Conservation (phyloP, 2,888 invertebrate species). For the Scaptomyza caliginosa region DNA sequence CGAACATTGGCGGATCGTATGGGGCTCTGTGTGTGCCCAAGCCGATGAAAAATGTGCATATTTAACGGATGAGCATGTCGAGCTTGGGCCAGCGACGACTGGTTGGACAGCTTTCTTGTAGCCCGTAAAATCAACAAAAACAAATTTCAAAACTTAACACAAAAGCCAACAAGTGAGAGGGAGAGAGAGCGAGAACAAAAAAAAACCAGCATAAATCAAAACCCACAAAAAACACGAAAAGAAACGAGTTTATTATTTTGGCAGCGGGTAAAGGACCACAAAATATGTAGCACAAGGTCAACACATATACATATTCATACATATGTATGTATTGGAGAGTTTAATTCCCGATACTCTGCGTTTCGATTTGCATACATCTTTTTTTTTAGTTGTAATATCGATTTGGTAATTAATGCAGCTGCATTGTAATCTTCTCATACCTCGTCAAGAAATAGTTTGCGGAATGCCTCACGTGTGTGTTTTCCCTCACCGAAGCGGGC, state of each 20-base stretch:
- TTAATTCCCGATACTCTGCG: constrained; percentile 20
- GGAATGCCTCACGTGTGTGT: constrained; percentile 83
- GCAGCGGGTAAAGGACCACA: constrained; percentile 74
- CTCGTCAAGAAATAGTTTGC: constrained; percentile 82
- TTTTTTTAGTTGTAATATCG: neutral
- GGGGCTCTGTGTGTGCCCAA: constrained; percentile 12
- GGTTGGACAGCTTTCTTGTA: constrained; percentile 71
- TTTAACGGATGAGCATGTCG: constrained; percentile 65
- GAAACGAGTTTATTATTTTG: constrained; percentile 66
- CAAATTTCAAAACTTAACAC: neutral
- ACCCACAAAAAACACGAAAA: constrained; percentile 20
- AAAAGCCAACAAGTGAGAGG: neutral
- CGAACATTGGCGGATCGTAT: constrained; percentile 3
- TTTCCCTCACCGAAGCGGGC: constrained; percentile 83
- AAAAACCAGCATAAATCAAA: constrained; percentile 54
- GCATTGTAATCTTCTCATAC: constrained; percentile 68
- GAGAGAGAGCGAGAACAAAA: constrained; percentile 20
- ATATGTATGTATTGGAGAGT: constrained; percentile 4
- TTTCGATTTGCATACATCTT: neutral
- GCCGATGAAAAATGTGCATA: constrained; percentile 70
- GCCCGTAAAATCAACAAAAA: constrained; percentile 51
- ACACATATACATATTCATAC: constrained; percentile 8
- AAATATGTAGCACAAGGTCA: constrained; percentile 74
- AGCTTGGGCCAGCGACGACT: constrained; percentile 58
- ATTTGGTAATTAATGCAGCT: constrained; percentile 44